phyloP scores from a whole-genome alignment of 2,113 vertebrate species.

The Sporophila hypoxantha region DNA sequence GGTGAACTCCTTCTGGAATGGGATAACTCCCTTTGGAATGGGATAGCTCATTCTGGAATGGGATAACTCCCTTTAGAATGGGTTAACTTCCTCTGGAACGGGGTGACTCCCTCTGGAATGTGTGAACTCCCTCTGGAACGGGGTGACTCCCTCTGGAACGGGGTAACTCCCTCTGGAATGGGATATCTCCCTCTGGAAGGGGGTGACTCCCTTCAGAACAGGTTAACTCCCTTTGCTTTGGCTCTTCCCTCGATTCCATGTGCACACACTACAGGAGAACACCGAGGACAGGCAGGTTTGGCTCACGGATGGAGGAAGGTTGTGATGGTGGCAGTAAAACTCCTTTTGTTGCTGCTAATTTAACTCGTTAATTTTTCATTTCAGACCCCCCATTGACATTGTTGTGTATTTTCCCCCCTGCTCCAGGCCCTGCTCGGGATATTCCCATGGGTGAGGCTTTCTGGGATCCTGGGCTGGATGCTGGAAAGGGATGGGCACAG shows the following conservation, averaged over 20 bases:
- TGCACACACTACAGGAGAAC: slow-evolving; percentile 12
- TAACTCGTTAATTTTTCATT: neutral
- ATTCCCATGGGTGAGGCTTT: neutral
- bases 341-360: slow-evolving; percentile 13
- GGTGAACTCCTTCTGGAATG: too few species aligned
- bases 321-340: slow-evolving; percentile 28
- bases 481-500: fast-evolving
- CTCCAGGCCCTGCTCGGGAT: neutral
- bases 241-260: neutral
- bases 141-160: neutral
- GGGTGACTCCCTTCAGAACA: neutral
- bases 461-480: neutral
- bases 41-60: too few species aligned
- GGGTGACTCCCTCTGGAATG: neutral
- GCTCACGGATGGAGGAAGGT: neutral
- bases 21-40: too few species aligned
- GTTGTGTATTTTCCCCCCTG: neutral
- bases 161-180: neutral
- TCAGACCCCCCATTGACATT: neutral
- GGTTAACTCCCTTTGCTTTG: neutral
- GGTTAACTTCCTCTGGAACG: fast-evolving
- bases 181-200: fast-evolving
- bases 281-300: slow-evolving; percentile 18
- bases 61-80: neutral
- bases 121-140: fast-evolving